Percentiles rank a stretch among this genome's conserved stretches.
Evolutionary conservation across 2,113 vertebrate species (phyloP).

Genomic region (Equus quagga): DNA sequence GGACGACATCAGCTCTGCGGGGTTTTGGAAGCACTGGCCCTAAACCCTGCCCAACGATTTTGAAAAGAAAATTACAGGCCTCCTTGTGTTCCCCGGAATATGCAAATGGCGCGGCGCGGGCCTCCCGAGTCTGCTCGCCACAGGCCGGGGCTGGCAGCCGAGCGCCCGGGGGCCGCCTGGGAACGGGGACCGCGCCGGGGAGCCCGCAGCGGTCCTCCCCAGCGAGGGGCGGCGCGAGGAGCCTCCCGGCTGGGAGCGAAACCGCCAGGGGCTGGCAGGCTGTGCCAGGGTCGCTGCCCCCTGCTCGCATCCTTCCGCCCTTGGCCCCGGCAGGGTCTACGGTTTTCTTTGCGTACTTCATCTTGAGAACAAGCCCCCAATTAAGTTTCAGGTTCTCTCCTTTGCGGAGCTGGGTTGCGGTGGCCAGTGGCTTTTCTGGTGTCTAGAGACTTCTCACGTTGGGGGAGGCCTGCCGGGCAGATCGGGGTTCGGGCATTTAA

Average conservation of each 20-base stretch:
- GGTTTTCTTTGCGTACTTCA: neutral
- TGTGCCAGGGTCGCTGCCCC: neutral
- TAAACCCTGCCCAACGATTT: slow-evolving; percentile 56
- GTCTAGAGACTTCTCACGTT: neutral
- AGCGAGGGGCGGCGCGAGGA: neutral
- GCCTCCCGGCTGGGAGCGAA: neutral
- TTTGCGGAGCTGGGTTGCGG: neutral
- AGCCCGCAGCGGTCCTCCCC: neutral
- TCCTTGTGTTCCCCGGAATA: slow-evolving; percentile 54
- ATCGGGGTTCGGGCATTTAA: neutral
- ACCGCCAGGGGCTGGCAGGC: neutral
- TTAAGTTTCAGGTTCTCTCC: neutral
- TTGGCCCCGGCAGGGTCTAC: neutral
- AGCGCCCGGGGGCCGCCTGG: slow-evolving; percentile 48
- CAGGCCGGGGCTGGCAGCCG: neutral
- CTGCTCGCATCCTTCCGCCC: neutral
- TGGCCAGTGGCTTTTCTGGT: neutral
- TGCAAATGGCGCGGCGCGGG: slow-evolving; percentile 54
- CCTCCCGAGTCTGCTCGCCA: neutral
- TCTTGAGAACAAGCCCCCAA: neutral
- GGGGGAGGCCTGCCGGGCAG: neutral
- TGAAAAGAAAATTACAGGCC: slow-evolving; percentile 74
- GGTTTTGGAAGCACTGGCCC: slow-evolving; percentile 60
- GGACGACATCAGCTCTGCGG: slow-evolving; percentile 43
- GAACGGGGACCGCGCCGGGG: neutral